Conservation (phyloP, 2,888 invertebrate species). For the Zele albiditarsus region DNA sequence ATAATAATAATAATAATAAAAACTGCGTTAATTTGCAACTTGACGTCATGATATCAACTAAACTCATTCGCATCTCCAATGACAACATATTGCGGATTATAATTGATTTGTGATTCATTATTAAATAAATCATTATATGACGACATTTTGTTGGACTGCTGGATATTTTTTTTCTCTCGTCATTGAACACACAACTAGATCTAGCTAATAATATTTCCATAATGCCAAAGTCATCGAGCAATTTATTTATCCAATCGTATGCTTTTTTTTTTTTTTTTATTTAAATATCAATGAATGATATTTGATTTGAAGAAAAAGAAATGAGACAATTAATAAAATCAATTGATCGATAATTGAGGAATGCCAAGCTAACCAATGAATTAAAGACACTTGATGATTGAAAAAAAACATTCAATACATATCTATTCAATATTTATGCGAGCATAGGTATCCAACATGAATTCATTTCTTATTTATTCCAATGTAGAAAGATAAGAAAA, state of each 20-base stretch:
- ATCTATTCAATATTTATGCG: not conserved
- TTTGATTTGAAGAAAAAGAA: not conserved
- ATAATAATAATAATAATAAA: not conserved
- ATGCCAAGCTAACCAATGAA: not conserved
- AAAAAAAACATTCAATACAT: not conserved
- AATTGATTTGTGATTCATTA: not conserved
- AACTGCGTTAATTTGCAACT: not conserved
- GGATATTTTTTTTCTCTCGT: not conserved
- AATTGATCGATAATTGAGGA: not conserved
- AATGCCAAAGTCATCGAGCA: not conserved
- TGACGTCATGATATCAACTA: not conserved
- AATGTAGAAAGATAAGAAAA: not conserved
- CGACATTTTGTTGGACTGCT: not conserved
- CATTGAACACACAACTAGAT: not conserved
- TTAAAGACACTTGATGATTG: not conserved
- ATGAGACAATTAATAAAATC: not conserved
- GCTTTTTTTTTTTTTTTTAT: not conserved
- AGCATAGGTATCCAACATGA: not conserved
- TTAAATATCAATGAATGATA: not conserved
- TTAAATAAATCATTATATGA: not conserved
- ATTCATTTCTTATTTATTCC: conserved; percentile 11
- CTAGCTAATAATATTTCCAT: not conserved
- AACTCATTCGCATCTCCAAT: conserved; percentile 1
- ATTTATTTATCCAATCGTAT: not conserved
- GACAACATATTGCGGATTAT: not conserved